Percentiles rank a stretch among this genome's conserved stretches.
Evolutionary conservation across 2,888 invertebrate species (phyloP).

Genomic region (Marronus borbonicus): DNA sequence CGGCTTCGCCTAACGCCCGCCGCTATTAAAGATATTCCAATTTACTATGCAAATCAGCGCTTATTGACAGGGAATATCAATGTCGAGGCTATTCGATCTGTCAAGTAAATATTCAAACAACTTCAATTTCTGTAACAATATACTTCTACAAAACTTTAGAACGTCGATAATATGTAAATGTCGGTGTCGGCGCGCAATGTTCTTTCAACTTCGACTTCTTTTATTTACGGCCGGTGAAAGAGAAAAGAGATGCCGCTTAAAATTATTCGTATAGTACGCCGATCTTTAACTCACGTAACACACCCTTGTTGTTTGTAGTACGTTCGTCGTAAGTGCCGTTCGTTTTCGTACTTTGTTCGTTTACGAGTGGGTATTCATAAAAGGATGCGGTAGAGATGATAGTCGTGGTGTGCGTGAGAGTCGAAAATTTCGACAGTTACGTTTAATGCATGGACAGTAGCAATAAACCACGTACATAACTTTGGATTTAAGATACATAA

Average conservation of each 20-base stretch:
- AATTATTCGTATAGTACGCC: slow-evolving; percentile 29
- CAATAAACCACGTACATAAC: too few species aligned
- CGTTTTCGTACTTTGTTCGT: slow-evolving; percentile 3
- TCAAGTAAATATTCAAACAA: slow-evolving; percentile 44
- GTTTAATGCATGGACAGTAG: not conserved
- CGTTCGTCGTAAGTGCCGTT: not conserved
- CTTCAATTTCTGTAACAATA: slow-evolving; percentile 48
- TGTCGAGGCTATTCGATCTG: slow-evolving; percentile 36
- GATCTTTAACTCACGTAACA: slow-evolving; percentile 36
- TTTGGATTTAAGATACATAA: too few species aligned
- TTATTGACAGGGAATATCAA: slow-evolving; percentile 44
- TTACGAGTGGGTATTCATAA: not conserved
- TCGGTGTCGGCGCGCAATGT: slow-evolving; percentile 24
- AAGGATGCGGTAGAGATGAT: not conserved
- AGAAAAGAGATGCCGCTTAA: slow-evolving; percentile 21
- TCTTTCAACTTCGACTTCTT: slow-evolving; percentile 38
- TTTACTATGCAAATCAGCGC: slow-evolving; percentile 45
- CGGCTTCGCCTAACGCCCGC: slow-evolving; percentile 18
- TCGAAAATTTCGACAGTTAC: not conserved
- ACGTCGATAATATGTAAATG: slow-evolving; percentile 46
- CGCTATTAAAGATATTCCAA: slow-evolving; percentile 38
- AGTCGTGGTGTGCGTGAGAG: not conserved
- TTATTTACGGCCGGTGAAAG: slow-evolving; percentile 35
- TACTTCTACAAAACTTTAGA: slow-evolving; percentile 40
- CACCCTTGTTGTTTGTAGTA: slow-evolving; percentile 25